These are phyloP conservation scores for Drosophila nigritarsus DNA, from an alignment of 2,888 invertebrate species.

Conservation along the genomic window DNA sequence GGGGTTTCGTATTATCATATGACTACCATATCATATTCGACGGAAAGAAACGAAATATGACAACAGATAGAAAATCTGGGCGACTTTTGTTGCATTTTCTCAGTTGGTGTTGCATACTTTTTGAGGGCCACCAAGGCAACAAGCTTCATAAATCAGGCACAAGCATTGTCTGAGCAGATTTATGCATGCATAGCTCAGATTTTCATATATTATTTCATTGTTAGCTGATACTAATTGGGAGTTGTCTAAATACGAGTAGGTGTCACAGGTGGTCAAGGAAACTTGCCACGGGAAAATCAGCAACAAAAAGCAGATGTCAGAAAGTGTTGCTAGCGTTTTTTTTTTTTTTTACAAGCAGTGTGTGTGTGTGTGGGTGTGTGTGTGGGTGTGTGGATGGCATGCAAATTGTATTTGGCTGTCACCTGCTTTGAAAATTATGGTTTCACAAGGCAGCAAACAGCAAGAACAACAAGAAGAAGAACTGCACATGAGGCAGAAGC, in stretches of 20 bases:
- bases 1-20: background rate
- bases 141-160: background rate
- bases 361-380: background rate
- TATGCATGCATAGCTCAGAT: background rate
- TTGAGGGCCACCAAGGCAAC: background rate
- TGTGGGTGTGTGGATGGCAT: constrained; percentile 10
- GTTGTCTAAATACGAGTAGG: constrained; percentile 6
- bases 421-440: constrained; percentile 68
- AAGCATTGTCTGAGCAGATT: background rate
- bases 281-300: constrained; percentile 6
- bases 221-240: background rate
- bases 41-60: background rate
- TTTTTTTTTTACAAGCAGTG: background rate
- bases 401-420: constrained; percentile 29
- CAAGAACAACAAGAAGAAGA: constrained; percentile 21
- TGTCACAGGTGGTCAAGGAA: constrained; percentile 4
- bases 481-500: background rate
- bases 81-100: background rate
- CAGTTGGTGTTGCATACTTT: background rate
- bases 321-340: constrained; percentile 19
- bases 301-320: constrained; percentile 28
- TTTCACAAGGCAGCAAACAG: constrained; percentile 59
- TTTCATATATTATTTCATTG: background rate
- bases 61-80: background rate
- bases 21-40: too few species aligned